Evolutionary conservation across 2,888 invertebrate species (phyloP).

Genomic region (Pharmacophagus antenor): DNA sequence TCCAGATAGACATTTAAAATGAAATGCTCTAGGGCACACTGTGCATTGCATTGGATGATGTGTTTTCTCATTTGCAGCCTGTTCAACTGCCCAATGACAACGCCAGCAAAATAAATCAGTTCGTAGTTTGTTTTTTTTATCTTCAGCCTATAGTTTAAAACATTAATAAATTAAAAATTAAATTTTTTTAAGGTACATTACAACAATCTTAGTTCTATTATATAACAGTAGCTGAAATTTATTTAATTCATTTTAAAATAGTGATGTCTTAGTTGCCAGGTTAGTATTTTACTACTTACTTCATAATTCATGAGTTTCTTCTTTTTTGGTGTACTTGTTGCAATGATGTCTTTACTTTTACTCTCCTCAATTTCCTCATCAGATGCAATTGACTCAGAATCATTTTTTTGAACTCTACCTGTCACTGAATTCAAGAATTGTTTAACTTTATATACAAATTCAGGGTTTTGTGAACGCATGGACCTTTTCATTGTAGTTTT

Average conservation of each 20-base stretch:
- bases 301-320: constrained; percentile 39
- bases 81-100: constrained; percentile 88
- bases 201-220: neutral
- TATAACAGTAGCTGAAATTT: neutral
- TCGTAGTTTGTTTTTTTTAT: constrained; percentile 52
- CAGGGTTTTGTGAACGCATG: constrained; percentile 83
- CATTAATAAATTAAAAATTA: neutral
- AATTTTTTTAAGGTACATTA: neutral
- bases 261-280: neutral
- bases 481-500: constrained; percentile 64
- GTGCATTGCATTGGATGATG: constrained; percentile 83
- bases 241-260: neutral
- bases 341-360: constrained; percentile 42
- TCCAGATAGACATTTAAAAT: constrained; percentile 86
- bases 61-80: constrained; percentile 58
- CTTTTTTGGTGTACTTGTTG: constrained; percentile 40
- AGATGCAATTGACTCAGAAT: constrained; percentile 40
- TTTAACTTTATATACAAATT: constrained; percentile 82
- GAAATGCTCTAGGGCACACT: constrained; percentile 92
- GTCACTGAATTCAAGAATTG: constrained; percentile 81
- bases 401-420: constrained; percentile 53
- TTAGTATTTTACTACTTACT: constrained; percentile 33
- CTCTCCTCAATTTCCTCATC: constrained; percentile 55
- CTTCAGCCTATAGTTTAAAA: constrained; percentile 39
- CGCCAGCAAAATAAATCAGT: constrained; percentile 94